Base-by-base conservation (phyloP, 2,888 invertebrate genomes). In the Drosophila neotestacea region DNA sequence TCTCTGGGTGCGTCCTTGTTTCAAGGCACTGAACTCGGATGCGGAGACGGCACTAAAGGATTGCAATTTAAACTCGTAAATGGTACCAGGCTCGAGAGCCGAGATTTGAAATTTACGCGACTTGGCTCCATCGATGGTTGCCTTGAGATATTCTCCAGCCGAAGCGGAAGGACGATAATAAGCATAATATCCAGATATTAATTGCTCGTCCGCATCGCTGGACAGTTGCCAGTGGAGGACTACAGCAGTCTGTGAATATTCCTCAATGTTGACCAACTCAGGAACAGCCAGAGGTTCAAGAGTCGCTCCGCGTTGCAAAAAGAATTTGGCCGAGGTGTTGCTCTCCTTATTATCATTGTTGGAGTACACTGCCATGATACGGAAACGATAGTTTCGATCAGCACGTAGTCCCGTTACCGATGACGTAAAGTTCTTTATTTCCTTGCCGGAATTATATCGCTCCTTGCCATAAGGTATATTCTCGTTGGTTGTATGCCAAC, bases 361-460 rank as follows among this genome's bases (percentile, higher is more conserved):
- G 0, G 96, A 96, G 91, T 98, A 98, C 0, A 98, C 98, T 0
- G 98, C 98, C 13, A 98, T 96, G 76, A 98, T 97, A 16, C 98
- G 95, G 92, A 98, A 98, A 86, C 95, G 95, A 84, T 82, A 92
- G 62, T 76, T 90, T 16, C 89, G 90, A 72, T 92, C 90, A 1
- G 92, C 85, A 38, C 88, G 89, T 0, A 92, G 47, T 3, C 91
- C 91, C 0, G 90, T 84, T 36, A 92, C 92, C 0, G 92, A 91
- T 0, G 92, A 90, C 0, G 92, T 92, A 59, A 92, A 92, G 58
- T 91, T 92, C 38, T 90, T 91, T 6, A 88, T 74, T 47, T 28
- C 16, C 3, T 16, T 39, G n/a, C 34, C 60, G 0, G 67, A 71
- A 38, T 78, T 87, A n/a, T 90, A 89, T 11, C 91, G 91, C 1